Evolutionary conservation across 2,113 vertebrate genomes (phyloP).

Genomic region (Peromyscus maniculatus): DNA sequence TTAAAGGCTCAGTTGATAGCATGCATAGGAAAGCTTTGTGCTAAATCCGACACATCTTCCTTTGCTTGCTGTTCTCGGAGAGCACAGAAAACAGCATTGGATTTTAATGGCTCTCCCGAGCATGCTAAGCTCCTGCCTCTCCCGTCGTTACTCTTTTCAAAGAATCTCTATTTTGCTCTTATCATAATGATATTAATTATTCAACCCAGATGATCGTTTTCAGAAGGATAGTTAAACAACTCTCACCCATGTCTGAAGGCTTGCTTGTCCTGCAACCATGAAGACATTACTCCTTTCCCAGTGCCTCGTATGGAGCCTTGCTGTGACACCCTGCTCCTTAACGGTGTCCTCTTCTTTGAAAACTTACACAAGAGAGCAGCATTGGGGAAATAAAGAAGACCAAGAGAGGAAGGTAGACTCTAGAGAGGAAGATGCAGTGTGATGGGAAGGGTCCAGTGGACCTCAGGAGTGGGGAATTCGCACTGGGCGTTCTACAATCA

Average conservation of each 20-base stretch:
- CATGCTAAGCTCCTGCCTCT: conserved; percentile 48
- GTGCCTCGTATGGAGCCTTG: not conserved
- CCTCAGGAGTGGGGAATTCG: not conserved
- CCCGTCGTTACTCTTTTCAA: conserved; percentile 61
- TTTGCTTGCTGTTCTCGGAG: conserved; percentile 61
- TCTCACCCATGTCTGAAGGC: conserved; percentile 47
- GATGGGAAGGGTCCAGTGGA: not conserved
- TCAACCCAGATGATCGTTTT: conserved; percentile 9
- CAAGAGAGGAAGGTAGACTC: not conserved
- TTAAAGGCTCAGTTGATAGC: conserved; percentile 60
- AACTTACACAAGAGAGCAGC: not conserved
- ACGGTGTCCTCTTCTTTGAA: not conserved
- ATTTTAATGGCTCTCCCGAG: conserved; percentile 65
- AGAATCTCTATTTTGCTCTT: conserved; percentile 74
- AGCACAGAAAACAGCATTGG: conserved; percentile 63
- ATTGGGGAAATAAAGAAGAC: not conserved
- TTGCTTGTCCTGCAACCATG: not conserved
- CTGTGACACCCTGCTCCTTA: not conserved
- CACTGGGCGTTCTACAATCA: not conserved
- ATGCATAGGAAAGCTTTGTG: conserved; percentile 63
- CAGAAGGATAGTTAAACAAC: conserved; percentile 60
- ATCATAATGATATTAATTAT: conserved; percentile 76
- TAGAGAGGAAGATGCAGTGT: not conserved
- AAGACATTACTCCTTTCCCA: not conserved
- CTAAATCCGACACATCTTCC: conserved; percentile 54